Percentiles rank a stretch among this genome's conserved stretches.
Conservation (phyloP, 2,113 vertebrate species). For the Podocnemis expansa region DNA sequence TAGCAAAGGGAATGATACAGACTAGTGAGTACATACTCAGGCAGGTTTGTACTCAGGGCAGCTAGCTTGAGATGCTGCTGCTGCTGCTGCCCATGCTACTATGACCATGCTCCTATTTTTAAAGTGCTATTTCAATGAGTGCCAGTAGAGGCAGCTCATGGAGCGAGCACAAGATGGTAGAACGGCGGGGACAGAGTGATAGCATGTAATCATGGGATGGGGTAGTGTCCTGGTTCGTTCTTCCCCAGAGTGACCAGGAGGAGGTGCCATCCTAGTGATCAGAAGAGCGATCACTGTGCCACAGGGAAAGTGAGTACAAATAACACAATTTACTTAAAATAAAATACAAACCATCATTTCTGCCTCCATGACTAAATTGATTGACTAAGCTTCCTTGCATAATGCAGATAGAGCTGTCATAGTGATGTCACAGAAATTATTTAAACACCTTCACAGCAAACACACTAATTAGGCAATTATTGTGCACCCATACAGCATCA, state of each 20-base stretch:
- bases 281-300: background rate
- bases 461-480: conserved; percentile 30
- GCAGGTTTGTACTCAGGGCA: background rate
- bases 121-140: background rate
- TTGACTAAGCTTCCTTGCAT: background rate
- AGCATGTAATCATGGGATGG: background rate
- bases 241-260: background rate
- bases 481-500: conserved; percentile 44
- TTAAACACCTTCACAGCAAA: conserved; percentile 40
- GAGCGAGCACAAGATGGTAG: background rate
- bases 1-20: too few species aligned
- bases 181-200: background rate
- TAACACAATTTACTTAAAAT: background rate
- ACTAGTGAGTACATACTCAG: too few species aligned
- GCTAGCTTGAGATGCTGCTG: background rate
- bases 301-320: background rate
- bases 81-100: background rate
- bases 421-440: conserved; percentile 27
- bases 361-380: background rate
- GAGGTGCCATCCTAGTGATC: too few species aligned
- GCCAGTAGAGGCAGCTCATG: background rate
- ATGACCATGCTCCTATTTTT: background rate
- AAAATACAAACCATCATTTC: background rate
- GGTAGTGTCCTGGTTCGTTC: background rate
- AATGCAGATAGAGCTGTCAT: background rate